A percentile compares a stretch with the other conserved stretches of the same genome.
phyloP scores from a whole-genome alignment of 2,797 vertebrate genomes.

The Lates japonicus region DNA sequence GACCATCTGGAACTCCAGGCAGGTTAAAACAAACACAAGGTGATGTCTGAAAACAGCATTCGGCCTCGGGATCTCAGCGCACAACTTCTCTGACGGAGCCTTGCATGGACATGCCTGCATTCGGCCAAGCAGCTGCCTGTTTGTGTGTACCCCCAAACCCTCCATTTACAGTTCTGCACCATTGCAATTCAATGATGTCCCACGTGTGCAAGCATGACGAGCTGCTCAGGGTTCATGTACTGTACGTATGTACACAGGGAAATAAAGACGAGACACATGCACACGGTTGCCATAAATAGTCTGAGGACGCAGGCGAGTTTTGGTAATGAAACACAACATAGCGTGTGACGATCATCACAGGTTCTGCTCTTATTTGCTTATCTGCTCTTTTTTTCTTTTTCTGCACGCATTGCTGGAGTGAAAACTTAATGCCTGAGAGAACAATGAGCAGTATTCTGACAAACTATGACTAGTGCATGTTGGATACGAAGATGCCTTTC shows the following conservation, averaged over 20 bases:
- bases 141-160: background rate
- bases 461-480: background rate
- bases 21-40: constrained; percentile 22
- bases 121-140: constrained; percentile 1
- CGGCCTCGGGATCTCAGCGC: background rate
- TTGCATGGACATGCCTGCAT: background rate
- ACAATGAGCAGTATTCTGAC: background rate
- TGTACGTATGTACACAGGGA: background rate
- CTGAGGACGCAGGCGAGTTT: background rate
- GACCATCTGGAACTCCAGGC: background rate
- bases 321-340: background rate
- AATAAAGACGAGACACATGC: background rate
- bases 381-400: background rate
- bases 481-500: too few species aligned
- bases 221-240: too few species aligned
- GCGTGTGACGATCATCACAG: background rate
- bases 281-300: background rate
- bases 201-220: background rate
- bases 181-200: background rate
- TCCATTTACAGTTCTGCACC: constrained; percentile 28
- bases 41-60: constrained; percentile 1
- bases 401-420: background rate
- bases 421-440: background rate
- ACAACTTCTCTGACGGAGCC: background rate
- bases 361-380: background rate